Evolutionary conservation across 2,113 vertebrate species (phyloP).

Genomic region (Nothocercus julius): DNA sequence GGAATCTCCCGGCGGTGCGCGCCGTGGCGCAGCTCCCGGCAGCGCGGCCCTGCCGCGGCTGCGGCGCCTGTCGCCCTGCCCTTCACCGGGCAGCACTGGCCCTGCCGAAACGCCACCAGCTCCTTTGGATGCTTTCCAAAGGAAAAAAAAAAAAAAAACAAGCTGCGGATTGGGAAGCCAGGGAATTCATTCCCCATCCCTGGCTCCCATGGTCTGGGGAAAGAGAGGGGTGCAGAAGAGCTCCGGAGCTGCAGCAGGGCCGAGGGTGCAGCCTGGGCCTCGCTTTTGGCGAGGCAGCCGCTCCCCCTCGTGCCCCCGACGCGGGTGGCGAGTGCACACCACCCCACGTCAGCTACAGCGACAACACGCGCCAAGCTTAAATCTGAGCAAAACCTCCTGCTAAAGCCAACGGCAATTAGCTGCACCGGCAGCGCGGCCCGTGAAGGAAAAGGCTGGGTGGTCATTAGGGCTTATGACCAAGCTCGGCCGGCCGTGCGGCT

Average conservation of each 20-base stretch:
- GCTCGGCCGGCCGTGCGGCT: not conserved
- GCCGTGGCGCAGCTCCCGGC: not conserved
- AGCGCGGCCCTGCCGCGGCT: not conserved
- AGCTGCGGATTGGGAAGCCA: not conserved
- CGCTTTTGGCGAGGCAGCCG: not conserved
- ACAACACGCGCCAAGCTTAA: not conserved
- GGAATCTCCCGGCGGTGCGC: not conserved
- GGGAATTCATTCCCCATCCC: not conserved
- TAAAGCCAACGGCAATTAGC: not conserved
- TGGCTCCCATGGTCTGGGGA: not conserved
- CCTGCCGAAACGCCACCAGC: not conserved
- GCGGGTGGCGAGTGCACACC: not conserved
- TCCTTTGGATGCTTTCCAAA: not conserved
- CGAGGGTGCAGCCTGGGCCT: not conserved
- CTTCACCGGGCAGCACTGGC: not conserved
- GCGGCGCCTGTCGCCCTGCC: rapidly evolving
- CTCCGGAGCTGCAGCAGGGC: rapidly evolving
- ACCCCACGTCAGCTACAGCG: not conserved
- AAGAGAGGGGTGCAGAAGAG: not conserved
- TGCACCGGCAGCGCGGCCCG: not conserved
- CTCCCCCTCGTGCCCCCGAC: not conserved
- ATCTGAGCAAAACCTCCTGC: not conserved
- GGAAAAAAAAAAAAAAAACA: not conserved
- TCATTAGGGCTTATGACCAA: not conserved
- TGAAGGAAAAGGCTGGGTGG: not conserved